These are phyloP conservation scores for Pangasius krempfi DNA, from an alignment of 2,797 vertebrate genomes.

Conservation along the genomic window DNA sequence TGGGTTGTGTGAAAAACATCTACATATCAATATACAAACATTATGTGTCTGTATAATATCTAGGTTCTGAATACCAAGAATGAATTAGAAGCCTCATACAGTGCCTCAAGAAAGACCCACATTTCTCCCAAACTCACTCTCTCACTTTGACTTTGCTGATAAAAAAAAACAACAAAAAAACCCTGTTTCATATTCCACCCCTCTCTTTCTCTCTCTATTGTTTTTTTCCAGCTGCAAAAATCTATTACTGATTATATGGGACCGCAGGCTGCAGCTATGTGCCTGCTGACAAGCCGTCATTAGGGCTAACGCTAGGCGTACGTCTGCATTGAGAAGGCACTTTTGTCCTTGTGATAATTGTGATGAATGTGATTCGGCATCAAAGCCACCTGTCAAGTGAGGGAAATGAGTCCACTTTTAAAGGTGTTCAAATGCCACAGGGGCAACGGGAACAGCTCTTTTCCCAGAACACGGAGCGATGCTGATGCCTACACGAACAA, in stretches of 20 bases:
- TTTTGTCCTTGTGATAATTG: slow-evolving; percentile 64
- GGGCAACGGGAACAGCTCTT: slow-evolving; percentile 45
- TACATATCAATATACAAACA: not conserved
- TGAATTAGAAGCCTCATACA: not conserved
- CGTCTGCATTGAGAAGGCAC: slow-evolving; percentile 65
- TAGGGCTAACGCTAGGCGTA: slow-evolving; percentile 65
- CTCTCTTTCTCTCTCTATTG: slow-evolving; percentile 56
- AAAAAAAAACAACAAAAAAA: slow-evolving; percentile 71
- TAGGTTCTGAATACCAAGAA: not conserved
- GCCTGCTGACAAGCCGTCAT: slow-evolving; percentile 67
- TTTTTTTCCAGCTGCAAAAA: slow-evolving; percentile 70
- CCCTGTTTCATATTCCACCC: slow-evolving; percentile 64
- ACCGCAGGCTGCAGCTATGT: slow-evolving; percentile 55
- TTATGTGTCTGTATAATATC: not conserved
- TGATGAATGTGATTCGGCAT: slow-evolving; percentile 72
- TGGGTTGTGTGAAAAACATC: not conserved
- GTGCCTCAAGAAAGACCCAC: slow-evolving; percentile 56
- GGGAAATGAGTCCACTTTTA: slow-evolving; percentile 52
- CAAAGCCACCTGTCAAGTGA: slow-evolving; percentile 67
- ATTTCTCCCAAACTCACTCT: slow-evolving; percentile 41
- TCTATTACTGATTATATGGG: slow-evolving; percentile 65
- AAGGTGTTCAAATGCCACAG: slow-evolving; percentile 42
- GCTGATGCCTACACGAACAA: slow-evolving; percentile 26
- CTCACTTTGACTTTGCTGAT: slow-evolving; percentile 68
- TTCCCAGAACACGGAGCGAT: not conserved